Base-by-base conservation (phyloP, 35 echinoderm and acorn worm species). In the Eucidaris tribuloides region DNA sequence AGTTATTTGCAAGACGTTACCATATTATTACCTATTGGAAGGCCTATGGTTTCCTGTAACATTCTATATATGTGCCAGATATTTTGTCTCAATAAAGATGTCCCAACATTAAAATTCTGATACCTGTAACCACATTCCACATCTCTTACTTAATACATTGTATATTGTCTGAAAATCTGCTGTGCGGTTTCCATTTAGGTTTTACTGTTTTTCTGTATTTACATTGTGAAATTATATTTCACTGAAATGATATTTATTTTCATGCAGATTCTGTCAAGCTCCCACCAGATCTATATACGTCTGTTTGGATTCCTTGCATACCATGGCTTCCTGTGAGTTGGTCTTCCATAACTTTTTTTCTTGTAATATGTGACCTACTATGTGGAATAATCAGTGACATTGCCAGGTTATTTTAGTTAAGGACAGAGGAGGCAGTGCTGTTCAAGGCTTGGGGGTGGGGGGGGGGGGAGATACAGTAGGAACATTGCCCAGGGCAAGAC, bases 301-400 rank as follows among this genome's bases (percentile, higher is more conserved):
- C 63, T 60, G 71, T 56, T 37, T 96, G 94, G 94, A 87, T 96
- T 7, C 39, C 91, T 5, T 96, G 89, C 30, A 29, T 96, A 22
- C 94, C 94, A 45, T 96, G 94, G 94, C 59, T 96, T 55, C 83
- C 84, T 20, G 94, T 96, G 85, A 91, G 88, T 90, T 24, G 22
- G 44, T 11, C 37, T 24, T 64, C 9, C 19, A 7, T 23, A 1
- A 5, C 31, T 83, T 3, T 58, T 62, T 43, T 77, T 4, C 19
- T 61, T 58, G 62, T 55, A 31, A n/a, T 15, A 3, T 23, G 37
- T 20, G 62, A 37, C 18, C 3, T 20, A 14, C 1, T 62, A 29
- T 62, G 62, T 62, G 45, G 19, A 23, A 48, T 35, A 34, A 48
- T 5, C 4, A 25, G 2, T 25, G 22, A 22, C 46, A 52, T 46